Evolutionary conservation across 2,888 invertebrate genomes (phyloP), one percentile per base, ranked within the genome.

Genomic region (Biston betularia): DNA sequence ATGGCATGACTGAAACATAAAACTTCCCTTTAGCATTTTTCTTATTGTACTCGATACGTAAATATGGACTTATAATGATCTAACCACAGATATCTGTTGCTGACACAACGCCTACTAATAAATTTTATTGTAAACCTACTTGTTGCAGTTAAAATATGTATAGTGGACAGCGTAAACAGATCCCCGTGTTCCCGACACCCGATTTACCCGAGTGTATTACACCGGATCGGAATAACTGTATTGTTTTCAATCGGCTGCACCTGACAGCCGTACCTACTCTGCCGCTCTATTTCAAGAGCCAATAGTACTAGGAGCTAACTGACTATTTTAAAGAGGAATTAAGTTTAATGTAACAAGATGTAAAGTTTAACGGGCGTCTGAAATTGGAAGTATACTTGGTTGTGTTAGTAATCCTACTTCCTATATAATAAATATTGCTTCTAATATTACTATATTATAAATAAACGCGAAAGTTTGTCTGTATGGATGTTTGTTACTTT

Each of bases 171-270:
- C 71, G 63, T 74, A 88, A 87, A 86, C 85, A 87, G 79, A 80
- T 78, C 75, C 77, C 77, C 75, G 79, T 88, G 89, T 85, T 87
- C 79, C 79, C 84, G 89, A 90, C 89, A 82, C 85, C 85, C 86
- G 82, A 90, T 89, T 85, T n/a, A n/a, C n/a, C 84, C 84, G 83
- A 85, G 85, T 86, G 86, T 87, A 90, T 89, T 87, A 86, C 83
- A 86, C 87, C 82, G 85, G 86, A 38, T 52, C 56, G 55, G 59
- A 88, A 89, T 87, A 88, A 83, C 83, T 74, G 85, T 86, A 90
- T 90, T 89, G 89, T 89, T 88, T 83, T 71, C 67, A 59, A 68
- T 85, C 81, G 80, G 75, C 80, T 90, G 91, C 76, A 68, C 42
- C 38, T 81, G 87, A 86, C 87, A 86, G 82, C 56, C 38, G 62